Evolutionary conservation across 2,888 invertebrate species (phyloP).

Genomic region (Ochropleura leucogaster): DNA sequence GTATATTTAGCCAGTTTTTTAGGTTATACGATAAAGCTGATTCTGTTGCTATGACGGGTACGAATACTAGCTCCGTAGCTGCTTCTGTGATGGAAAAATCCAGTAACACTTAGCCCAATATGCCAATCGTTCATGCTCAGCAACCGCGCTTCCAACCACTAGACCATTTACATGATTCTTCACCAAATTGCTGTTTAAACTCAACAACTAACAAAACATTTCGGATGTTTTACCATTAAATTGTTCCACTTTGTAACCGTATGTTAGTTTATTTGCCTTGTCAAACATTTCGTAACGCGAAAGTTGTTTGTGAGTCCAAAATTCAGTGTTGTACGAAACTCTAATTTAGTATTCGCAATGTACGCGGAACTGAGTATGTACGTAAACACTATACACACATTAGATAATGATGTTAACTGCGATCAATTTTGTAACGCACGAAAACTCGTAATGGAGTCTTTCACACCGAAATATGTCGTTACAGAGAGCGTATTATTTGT

Average conservation of each 20-base stretch:
- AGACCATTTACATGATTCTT: not conserved
- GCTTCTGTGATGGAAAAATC: not conserved
- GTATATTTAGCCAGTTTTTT: not conserved
- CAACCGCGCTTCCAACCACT: not conserved
- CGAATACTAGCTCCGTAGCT: not conserved
- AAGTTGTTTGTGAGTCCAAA: slow-evolving; percentile 35
- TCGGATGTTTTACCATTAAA: slow-evolving; percentile 22
- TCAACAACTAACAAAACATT: slow-evolving; percentile 31
- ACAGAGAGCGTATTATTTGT: slow-evolving; percentile 68
- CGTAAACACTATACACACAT: slow-evolving; percentile 8
- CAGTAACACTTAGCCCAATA: not conserved
- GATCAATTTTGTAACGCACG: slow-evolving; percentile 26
- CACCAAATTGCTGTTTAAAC: slow-evolving; percentile 31
- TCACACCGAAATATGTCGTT: slow-evolving; percentile 62
- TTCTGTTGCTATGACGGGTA: not conserved
- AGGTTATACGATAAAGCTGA: not conserved
- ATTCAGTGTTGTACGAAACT: slow-evolving; percentile 38
- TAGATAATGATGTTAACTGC: slow-evolving; percentile 19
- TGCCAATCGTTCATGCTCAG: not conserved
- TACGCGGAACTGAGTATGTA: not conserved
- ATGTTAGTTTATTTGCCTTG: slow-evolving; percentile 49
- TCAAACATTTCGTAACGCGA: slow-evolving; percentile 35
- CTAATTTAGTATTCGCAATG: slow-evolving; percentile 34
- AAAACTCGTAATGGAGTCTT: slow-evolving; percentile 46
- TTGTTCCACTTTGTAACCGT: slow-evolving; percentile 34